These are phyloP conservation scores for Papilio xuthus DNA, from an alignment of 1,140 invertebrate species.

Conservation along the genomic window DNA sequence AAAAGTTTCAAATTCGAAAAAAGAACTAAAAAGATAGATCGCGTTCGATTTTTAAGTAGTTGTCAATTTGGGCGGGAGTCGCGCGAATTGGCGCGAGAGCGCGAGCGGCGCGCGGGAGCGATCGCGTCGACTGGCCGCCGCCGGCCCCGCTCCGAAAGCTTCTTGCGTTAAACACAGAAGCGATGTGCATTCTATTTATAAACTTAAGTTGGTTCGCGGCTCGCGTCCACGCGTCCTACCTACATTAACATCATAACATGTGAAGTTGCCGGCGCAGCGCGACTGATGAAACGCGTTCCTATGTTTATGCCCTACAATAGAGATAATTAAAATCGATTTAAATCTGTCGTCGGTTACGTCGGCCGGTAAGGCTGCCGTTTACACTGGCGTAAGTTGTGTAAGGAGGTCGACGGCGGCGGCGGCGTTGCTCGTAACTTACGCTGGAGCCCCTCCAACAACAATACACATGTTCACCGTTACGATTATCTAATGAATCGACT, in stretches of 20 bases:
- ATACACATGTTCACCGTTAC: conserved; percentile 55
- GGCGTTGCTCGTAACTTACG: conserved; percentile 47
- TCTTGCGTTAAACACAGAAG: conserved; percentile 67
- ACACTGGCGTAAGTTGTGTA: conserved; percentile 38
- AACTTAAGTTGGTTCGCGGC: conserved; percentile 70
- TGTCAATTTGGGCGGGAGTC: conserved; percentile 57
- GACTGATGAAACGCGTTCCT: conserved; percentile 60
- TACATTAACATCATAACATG: conserved; percentile 72
- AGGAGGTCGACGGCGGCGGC: conserved; percentile 41
- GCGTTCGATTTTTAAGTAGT: conserved; percentile 54
- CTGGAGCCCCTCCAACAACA: conserved; percentile 64
- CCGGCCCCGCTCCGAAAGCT: conserved; percentile 71
- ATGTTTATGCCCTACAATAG: conserved; percentile 45
- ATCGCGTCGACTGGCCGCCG: conserved; percentile 71
- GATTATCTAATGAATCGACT: conserved; percentile 51
- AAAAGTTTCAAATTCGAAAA: conserved; percentile 51
- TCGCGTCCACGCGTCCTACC: conserved; percentile 57
- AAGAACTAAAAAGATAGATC: conserved; percentile 45
- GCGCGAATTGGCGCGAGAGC: conserved; percentile 49
- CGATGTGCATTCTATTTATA: conserved; percentile 78
- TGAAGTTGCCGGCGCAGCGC: conserved; percentile 72
- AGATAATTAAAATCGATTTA: conserved; percentile 52
- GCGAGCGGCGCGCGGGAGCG: conserved; percentile 67
- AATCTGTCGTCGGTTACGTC: conserved; percentile 41
- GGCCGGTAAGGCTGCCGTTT: background rate